Evolutionary conservation across 2,888 invertebrate species (phyloP), one percentile per base, ranked within the genome.

Genomic region (Penaeus monodon): DNA sequence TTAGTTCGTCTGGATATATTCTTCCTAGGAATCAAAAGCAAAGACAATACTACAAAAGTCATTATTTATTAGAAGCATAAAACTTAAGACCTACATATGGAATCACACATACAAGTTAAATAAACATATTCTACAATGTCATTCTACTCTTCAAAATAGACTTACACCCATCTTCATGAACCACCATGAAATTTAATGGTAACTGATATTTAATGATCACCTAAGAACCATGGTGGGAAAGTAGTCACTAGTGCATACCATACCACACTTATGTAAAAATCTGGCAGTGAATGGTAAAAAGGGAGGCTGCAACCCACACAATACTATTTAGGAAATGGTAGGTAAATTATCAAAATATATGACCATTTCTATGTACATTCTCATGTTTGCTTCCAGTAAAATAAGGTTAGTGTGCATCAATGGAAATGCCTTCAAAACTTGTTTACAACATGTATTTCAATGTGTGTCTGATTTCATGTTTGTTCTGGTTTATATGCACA

Each of bases 31-130:
- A 57, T 14, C 17, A 17, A 57, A 20, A 57, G 44, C 44, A 57
- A 57, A 14, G 17, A 17, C 17, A 57, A 12, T 20, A 85, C 89
- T 88, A 84, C 68, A 90, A 86, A 90, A 83, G 81, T 84, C 24
- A 63, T 33, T 65, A 76, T 63, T 81, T 78, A 88, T 76, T 88
- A 89, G 88, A 88, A 90, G 90, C 90, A 91, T 66, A 79, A 82
- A 81, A 81, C 74, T 70, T 74, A 90, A 38, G 57, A 84, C 70
- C 80, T 85, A 88, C 86, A 88, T 85, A 89, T 87, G 92, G 38
- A 83, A 38, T 73, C 80, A 81, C 82, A 80, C 44, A 78, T 65
- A 81, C 24, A 73, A 70, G 83, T 83, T 27, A 27, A 81, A 81
- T 68, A 38, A 74, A 82, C 70, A 81, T 65, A 44, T 20, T 20